Conservation (phyloP, 35 echinoderm and acorn worm genomes). For the Lytechinus variegatus region DNA sequence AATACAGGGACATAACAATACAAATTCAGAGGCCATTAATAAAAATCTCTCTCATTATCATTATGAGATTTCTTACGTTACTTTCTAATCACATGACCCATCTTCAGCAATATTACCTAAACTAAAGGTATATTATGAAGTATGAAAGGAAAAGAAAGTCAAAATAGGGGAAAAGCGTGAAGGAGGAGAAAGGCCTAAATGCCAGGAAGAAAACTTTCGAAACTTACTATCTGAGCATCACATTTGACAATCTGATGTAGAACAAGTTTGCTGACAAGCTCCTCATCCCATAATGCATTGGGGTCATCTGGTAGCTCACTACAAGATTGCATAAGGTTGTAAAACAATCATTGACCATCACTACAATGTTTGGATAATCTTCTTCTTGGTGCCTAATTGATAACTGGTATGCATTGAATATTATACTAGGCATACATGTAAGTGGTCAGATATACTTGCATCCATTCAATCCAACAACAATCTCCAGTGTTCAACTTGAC, state of each 20-base stretch:
- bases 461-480: too few species aligned
- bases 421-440: too few species aligned
- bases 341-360: neutral
- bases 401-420: neutral
- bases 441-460: too few species aligned
- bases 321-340: neutral
- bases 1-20: too few species aligned
- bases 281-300: constrained; percentile 63
- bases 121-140: too few species aligned
- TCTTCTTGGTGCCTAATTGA: neutral
- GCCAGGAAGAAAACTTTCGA: neutral
- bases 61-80: too few species aligned
- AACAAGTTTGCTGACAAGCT: constrained; percentile 58
- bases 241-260: constrained; percentile 61
- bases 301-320: constrained; percentile 77
- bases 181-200: neutral
- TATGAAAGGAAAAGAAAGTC: neutral
- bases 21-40: too few species aligned
- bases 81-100: too few species aligned
- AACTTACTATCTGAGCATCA: constrained; percentile 50
- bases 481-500: too few species aligned
- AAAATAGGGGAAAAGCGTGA: neutral
- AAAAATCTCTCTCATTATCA: too few species aligned
- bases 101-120: too few species aligned
- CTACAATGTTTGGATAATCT: too few species aligned